These are phyloP conservation scores for Acanthosepion esculentum DNA, from an alignment of 2,888 invertebrate genomes.

Conservation along the genomic window DNA sequence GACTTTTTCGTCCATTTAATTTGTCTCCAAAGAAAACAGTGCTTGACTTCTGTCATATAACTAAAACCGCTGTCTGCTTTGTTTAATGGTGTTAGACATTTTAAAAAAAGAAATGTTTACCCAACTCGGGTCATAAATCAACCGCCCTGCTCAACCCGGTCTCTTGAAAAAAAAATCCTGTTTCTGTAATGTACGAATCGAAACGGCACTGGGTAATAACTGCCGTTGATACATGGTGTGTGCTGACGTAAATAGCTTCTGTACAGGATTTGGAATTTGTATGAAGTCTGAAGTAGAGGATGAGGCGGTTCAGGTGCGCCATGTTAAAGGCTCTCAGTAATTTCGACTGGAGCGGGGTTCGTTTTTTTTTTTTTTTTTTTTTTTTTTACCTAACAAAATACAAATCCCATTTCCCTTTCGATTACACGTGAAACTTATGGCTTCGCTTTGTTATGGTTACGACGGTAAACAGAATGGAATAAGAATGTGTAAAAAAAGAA, in stretches of 20 bases:
- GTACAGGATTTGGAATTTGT: neutral
- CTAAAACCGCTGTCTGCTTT: neutral
- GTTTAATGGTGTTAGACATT: neutral
- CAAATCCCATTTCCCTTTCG: neutral
- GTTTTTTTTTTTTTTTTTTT: neutral
- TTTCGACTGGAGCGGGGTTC: neutral
- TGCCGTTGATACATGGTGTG: neutral
- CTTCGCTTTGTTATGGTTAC: neutral
- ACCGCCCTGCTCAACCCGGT: too few relatives aligned
- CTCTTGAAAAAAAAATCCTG: neutral
- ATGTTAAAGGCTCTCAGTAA: neutral
- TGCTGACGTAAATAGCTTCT: neutral
- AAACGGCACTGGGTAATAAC: neutral
- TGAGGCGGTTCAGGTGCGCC: neutral
- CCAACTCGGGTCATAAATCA: neutral
- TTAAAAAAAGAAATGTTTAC: neutral
- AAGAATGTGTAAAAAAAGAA: neutral
- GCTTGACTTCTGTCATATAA: too few relatives aligned
- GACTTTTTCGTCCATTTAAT: too few relatives aligned
- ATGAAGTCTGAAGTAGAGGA: neutral
- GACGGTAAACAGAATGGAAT: neutral
- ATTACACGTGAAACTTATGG: neutral
- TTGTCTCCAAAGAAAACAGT: too few relatives aligned
- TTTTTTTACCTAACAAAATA: neutral
- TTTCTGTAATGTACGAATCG: neutral